A percentile compares a stretch with the other conserved stretches of the same genome.
Evolutionary conservation across 2,888 invertebrate species (phyloP).

Genomic region (Slavum lentiscoides): DNA sequence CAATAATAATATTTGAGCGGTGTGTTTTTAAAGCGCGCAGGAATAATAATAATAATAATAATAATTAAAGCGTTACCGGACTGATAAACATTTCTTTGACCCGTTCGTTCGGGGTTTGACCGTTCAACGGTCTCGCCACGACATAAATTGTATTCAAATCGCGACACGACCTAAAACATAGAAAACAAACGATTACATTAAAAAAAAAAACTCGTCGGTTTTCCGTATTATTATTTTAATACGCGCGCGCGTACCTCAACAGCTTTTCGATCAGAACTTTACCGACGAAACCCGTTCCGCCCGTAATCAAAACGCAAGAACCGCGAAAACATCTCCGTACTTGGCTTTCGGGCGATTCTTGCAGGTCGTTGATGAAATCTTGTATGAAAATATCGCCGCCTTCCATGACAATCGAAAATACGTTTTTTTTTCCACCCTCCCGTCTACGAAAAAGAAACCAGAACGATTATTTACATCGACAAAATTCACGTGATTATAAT

Average conservation of each 20-base stretch:
- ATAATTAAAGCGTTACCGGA: slow-evolving; percentile 49
- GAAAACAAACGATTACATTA: neutral
- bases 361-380: slow-evolving; percentile 47
- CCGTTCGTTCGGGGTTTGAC: slow-evolving; percentile 34
- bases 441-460: too few relatives aligned
- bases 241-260: slow-evolving; percentile 60
- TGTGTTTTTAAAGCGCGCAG: neutral
- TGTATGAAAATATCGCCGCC: slow-evolving; percentile 47
- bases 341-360: slow-evolving; percentile 39
- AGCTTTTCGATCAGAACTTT: slow-evolving; percentile 72
- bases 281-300: slow-evolving; percentile 75
- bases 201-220: neutral
- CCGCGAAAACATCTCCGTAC: slow-evolving; percentile 43
- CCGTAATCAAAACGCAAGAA: slow-evolving; percentile 70
- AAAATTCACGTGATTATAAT: too few relatives aligned
- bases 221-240: too few relatives aligned
- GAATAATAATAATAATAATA: too few relatives aligned
- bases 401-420: slow-evolving; percentile 3
- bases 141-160: slow-evolving; percentile 51
- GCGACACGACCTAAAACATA: slow-evolving; percentile 37
- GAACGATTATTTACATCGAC: too few relatives aligned
- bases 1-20: too few relatives aligned
- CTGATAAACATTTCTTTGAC: slow-evolving; percentile 50
- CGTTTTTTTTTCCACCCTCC: too few relatives aligned
- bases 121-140: slow-evolving; percentile 24